Conservation (phyloP, 2,888 invertebrate species). For the Callosobruchus maculatus region DNA sequence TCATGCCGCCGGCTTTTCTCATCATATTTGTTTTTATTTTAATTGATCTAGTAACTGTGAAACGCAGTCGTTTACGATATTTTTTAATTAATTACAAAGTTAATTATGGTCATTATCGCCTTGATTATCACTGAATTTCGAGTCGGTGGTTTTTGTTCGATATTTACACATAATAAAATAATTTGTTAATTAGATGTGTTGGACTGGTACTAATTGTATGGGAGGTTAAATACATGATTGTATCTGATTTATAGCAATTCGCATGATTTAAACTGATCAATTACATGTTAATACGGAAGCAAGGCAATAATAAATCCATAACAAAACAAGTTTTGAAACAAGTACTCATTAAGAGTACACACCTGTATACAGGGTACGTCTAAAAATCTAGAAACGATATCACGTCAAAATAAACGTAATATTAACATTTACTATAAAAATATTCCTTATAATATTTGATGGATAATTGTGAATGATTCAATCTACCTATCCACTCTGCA, state of each 20-base stretch:
- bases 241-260: not conserved
- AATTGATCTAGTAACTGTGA: not conserved
- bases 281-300: too few relatives aligned
- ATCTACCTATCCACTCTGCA: too few relatives aligned
- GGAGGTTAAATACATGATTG: not conserved
- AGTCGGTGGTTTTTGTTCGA: not conserved
- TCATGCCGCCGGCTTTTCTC: not conserved
- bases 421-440: too few relatives aligned
- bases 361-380: too few relatives aligned
- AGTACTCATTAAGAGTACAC: too few relatives aligned
- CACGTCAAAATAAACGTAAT: too few relatives aligned
- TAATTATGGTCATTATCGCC: not conserved
- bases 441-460: too few relatives aligned
- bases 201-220: not conserved
- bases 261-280: not conserved
- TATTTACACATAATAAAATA: not conserved
- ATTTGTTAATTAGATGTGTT: not conserved
- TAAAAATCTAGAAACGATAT: too few relatives aligned
- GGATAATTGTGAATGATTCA: too few relatives aligned
- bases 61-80: not conserved
- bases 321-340: too few relatives aligned
- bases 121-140: not conserved
- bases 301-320: too few relatives aligned
- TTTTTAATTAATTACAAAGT: not conserved
- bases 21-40: not conserved